Conservation (phyloP, 2,888 invertebrate species). For the Leptodirus hochenwartii region DNA sequence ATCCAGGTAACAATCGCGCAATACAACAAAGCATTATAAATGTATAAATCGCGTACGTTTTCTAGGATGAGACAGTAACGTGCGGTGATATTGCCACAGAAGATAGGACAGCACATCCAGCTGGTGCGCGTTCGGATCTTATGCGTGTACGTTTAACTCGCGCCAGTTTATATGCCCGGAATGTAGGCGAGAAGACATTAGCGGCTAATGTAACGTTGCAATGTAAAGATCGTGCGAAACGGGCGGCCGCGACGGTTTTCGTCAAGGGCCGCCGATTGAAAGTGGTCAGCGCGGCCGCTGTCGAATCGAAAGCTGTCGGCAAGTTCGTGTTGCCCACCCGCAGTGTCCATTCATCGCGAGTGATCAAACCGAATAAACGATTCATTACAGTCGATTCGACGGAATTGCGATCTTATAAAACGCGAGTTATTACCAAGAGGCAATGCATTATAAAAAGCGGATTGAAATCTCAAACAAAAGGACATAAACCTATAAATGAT, state of each 20-base stretch:
- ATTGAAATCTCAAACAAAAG: conserved; percentile 10
- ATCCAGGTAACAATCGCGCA: conserved; percentile 22
- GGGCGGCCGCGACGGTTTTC: neutral
- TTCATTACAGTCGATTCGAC: conserved; percentile 44
- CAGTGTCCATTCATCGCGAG: conserved; percentile 70
- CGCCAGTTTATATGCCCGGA: too few species aligned
- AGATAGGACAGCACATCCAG: too few species aligned
- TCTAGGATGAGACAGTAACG: too few species aligned
- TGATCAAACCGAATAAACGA: conserved; percentile 75
- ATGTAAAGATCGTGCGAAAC: conserved; percentile 4
- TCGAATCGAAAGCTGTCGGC: too few species aligned
- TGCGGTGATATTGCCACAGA: too few species aligned
- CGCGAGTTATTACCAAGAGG: conserved; percentile 20
- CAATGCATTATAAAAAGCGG: too few species aligned
- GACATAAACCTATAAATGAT: conserved; percentile 6
- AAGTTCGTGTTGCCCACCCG: conserved; percentile 64
- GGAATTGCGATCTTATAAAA: conserved; percentile 22
- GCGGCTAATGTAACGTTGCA: conserved; percentile 2
- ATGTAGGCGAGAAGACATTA: neutral
- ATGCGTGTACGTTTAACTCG: too few species aligned
- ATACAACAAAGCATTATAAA: too few species aligned
- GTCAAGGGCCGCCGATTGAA: neutral
- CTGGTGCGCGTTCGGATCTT: too few species aligned
- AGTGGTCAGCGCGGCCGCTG: too few species aligned
- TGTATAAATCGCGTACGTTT: too few species aligned